Conservation (phyloP, 2,113 vertebrate genomes). For the Arenaria interpres region DNA sequence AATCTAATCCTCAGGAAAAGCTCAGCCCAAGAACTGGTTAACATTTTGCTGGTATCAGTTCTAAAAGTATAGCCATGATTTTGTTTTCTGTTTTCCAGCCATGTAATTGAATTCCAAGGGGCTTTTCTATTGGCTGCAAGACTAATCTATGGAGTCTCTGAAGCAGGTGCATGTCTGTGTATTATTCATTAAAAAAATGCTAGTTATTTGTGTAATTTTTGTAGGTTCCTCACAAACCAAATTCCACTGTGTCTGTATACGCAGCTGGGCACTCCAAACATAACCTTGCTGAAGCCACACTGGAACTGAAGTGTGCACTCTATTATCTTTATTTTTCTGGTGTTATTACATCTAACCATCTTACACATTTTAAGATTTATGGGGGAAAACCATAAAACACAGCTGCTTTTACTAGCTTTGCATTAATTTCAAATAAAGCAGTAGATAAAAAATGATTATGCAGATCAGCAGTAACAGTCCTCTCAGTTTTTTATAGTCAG, state of each 20-base stretch:
- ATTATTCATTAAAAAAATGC: slow-evolving; percentile 76
- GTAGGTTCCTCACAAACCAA: slow-evolving; percentile 70
- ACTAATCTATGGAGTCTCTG: slow-evolving; percentile 74
- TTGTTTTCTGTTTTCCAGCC: slow-evolving; percentile 71
- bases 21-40: slow-evolving; percentile 52
- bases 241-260: slow-evolving; percentile 64
- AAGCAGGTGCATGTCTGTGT: slow-evolving; percentile 79
- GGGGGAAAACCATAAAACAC: slow-evolving; percentile 28
- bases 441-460: background rate
- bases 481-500: background rate
- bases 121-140: slow-evolving; percentile 76
- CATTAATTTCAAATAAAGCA: background rate
- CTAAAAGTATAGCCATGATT: slow-evolving; percentile 52
- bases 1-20: slow-evolving; percentile 55
- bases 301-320: slow-evolving; percentile 10
- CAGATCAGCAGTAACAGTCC: background rate
- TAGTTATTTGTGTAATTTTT: slow-evolving; percentile 78
- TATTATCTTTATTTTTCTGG: slow-evolving; percentile 28
- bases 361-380: slow-evolving; percentile 38
- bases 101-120: slow-evolving; percentile 79
- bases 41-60: slow-evolving; percentile 56
- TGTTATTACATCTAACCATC: slow-evolving; percentile 35
- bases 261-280: slow-evolving; percentile 72
- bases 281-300: slow-evolving; percentile 50
- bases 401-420: slow-evolving; percentile 25